Evolutionary conservation across 2,797 vertebrate genomes (phyloP), one percentile per base, ranked within the genome.

Genomic region (Rhinatrema bivittatum): DNA sequence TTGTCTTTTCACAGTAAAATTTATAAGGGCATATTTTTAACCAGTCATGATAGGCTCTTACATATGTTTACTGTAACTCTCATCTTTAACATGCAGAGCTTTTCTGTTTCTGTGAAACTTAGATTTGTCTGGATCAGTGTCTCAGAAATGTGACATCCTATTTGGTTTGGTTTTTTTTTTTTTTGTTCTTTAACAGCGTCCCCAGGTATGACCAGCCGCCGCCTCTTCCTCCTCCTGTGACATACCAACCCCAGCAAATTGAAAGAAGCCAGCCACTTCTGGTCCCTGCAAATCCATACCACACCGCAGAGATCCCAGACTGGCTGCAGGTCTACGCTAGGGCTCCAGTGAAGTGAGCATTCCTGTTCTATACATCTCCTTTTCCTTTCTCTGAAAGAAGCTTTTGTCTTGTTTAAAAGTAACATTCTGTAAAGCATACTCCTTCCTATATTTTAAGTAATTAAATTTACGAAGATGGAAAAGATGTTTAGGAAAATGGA

Each of bases 241-340:
- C 83, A 6, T 96, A 97, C 51, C 93, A 95, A 71, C 83, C 95
- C 0, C 91, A 89, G 27, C 87, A 85, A 8, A 61, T 81, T 0
- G 91, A 97, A 65, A 79, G 90, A 42, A 93, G 84, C 77, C 93
- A 95, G 49, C 70, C 90, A 0, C 82, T 95, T 16, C 82, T 99
- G 12, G 95, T 99, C 11, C 96, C 96, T 28, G 96, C 96, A 3
- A 99, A 99, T 76, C 96, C 96, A 0, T 99, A 99, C 74, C 95
- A 98, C 79, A 91, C 91, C 0, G 93, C 94, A 0, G 94, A 98
- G 69, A 96, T 98, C 65, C 96, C 96, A 0, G 93, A 98, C 78
- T 99, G 96, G 96, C 87, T 99, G 56, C 95, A 98, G 82, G 95
- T 99, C 36, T 99, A 99, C 11, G 94, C 94, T 67, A 87, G 93